A percentile compares a stretch with the other conserved stretches of the same genome.
Conservation (phyloP, 2,888 invertebrate genomes). For the Thymelicus sylvestris region DNA sequence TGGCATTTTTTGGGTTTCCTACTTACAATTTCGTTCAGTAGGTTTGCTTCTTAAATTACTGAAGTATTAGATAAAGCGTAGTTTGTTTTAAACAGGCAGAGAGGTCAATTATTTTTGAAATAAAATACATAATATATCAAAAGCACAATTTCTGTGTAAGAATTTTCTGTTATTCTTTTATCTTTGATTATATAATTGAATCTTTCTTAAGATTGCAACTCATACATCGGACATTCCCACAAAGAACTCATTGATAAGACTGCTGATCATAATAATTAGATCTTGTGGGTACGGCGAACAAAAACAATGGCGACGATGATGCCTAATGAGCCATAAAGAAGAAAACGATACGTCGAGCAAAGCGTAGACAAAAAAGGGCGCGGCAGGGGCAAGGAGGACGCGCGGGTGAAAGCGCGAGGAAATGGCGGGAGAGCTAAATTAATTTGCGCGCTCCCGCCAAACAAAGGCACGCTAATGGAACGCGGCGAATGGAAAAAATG, state of each 20-base stretch:
- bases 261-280: conserved; percentile 80
- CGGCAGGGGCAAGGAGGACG: conserved; percentile 64
- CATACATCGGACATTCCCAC: conserved; percentile 1
- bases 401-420: conserved; percentile 71
- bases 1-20: conserved; percentile 4
- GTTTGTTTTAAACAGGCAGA: background rate
- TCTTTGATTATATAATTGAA: background rate
- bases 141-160: no score
- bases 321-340: conserved; percentile 85
- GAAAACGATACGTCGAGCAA: conserved; percentile 85
- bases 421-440: conserved; percentile 85
- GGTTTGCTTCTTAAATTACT: conserved; percentile 7
- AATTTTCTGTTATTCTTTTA: no score
- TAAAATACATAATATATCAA: no score
- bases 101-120: no score
- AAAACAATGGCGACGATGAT: conserved; percentile 83
- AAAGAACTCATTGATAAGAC: conserved; percentile 45
- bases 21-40: conserved; percentile 2
- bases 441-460: conserved; percentile 85
- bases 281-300: conserved; percentile 74
- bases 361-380: conserved; percentile 83
- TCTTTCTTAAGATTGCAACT: background rate
- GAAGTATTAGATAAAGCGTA: background rate
- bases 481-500: conserved; percentile 85
- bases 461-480: conserved; percentile 85